Evolutionary conservation across 2,797 vertebrate genomes (phyloP), one percentile per base, ranked within the genome.

Genomic region (Spondyliosoma cantharus): DNA sequence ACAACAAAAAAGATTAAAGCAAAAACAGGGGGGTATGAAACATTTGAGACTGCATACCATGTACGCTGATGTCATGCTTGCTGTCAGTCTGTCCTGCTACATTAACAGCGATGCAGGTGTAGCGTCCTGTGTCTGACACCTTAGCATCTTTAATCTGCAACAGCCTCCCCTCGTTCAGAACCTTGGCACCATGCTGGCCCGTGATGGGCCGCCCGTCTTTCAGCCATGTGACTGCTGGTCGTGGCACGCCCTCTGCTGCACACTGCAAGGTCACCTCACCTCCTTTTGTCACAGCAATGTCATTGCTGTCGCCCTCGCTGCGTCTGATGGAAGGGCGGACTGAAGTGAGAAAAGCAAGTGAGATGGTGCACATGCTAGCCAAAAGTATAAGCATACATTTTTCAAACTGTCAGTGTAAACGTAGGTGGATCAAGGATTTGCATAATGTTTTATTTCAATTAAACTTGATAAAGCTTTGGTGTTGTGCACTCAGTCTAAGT

Each of bases 21-120:
- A 67, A 54, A 53, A 11, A 29, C n/a, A 5, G 16, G 53, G 49
- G 7, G 32, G 7, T 29, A 29, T 1, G 32, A 63, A 59, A n/a
- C 0, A 0, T 3, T 43, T 48, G 19, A n/a, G 6, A 4, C 58
- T 29, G 87, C 96, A 93, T 91, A 99, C 98, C 96, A 0, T 98
- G 96, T 13, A 99, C 95, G 9, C 78, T 98, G 87, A 99, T 81
- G 71, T 98, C 95, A 0, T 96, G 96, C 83, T 96, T 97, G 86
- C 90, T 96, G 92, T 99, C 97, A 0, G 95, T 89, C 86, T 99
- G 96, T 74, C 98, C 98, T 0, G 97, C 98, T 56, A 95, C 93
- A 46, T 98, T 99, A 59, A 97, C 87, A 72, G 97, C 97, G 3
- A 98, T 92, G 22, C 98, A 99, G 57, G 95, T 93, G 71, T 99